phyloP scores from a whole-genome alignment of 2,888 invertebrate genomes.

The Trachelus troglodyta region DNA sequence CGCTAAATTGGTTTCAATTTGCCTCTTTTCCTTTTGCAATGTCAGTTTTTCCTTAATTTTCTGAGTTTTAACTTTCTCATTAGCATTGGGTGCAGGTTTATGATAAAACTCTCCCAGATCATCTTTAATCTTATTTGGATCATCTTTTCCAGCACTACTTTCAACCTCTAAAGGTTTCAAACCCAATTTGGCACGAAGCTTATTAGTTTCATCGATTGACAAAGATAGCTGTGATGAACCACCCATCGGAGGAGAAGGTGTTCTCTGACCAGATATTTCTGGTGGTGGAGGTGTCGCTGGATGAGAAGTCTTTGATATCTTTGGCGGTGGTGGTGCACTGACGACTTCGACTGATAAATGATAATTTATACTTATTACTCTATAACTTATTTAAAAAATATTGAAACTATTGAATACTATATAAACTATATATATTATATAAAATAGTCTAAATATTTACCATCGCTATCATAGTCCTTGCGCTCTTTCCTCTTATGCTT shows the following conservation, averaged over 20 bases:
- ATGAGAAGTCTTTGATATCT: constrained; percentile 58
- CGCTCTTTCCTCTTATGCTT: constrained; percentile 63
- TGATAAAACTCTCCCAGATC: constrained; percentile 86
- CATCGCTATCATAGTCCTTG: constrained; percentile 64
- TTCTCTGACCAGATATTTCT: constrained; percentile 48
- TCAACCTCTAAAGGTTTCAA: constrained; percentile 88
- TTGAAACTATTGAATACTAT: background rate
- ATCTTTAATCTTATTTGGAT: constrained; percentile 64
- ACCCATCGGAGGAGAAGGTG: constrained; percentile 58
- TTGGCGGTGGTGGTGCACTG: constrained; percentile 64
- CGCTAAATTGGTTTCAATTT: constrained; percentile 76
- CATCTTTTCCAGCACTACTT: constrained; percentile 48
- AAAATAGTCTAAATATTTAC: constrained; percentile 43
- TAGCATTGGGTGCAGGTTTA: constrained; percentile 83
- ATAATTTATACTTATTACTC: background rate
- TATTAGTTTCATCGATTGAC: constrained; percentile 88
- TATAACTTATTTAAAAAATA: background rate
- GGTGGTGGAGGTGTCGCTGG: constrained; percentile 59
- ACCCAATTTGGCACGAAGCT: constrained; percentile 90
- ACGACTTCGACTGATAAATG: constrained; percentile 58
- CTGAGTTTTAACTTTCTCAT: constrained; percentile 80
- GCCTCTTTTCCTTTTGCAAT: constrained; percentile 82
- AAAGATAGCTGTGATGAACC: constrained; percentile 70
- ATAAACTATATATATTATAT: background rate
- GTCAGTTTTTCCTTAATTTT: constrained; percentile 85